Evolutionary conservation across 1,140 invertebrate species (phyloP), one percentile per base, ranked within the genome.

Genomic region (Drosophila dunni): DNA sequence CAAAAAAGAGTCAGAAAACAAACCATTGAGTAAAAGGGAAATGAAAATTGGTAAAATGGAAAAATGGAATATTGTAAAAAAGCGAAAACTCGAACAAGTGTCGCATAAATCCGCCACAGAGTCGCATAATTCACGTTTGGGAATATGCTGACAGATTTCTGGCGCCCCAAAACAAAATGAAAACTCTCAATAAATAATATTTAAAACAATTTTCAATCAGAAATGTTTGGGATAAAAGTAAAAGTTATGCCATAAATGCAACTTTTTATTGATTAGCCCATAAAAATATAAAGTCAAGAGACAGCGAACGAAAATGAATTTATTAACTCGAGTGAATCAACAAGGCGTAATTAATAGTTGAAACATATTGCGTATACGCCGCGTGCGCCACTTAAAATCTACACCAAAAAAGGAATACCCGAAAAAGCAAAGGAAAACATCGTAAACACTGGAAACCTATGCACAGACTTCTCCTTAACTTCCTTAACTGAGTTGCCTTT

Each of bases 311-410:
- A 64, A 71, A 79, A 83, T 68, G 68, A 83, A 83, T 83, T 79
- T 73, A 81, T 74, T 68, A 75, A 71, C 70, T 77, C 40, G 24
- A 29, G 40, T 13, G 51, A 72, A 75, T 71, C 58, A 84, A 85
- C 76, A 84, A 69, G 73, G 61, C 79, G 72, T 83, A 79, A 86
- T 86, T 86, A 89, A 86, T 88, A 74, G 71, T 78, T 82, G 50
- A 24, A 54, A 44, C 65, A 82, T 69, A 88, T 75, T 85, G 81
- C 61, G 69, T 53, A 82, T 82, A 79, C 79, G 79, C 72, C 67
- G 60, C 64, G 64, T 80, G 61, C 34, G 70, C 75, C 75, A 86
- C 82, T 88, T 88, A 77, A 79, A 83, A 77, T 50, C 76, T 46
- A 67, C 81, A 34, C 76, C 11, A 42, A 65, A 4, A 4, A 29